Percentiles rank a stretch among this genome's conserved stretches.
Conservation (phyloP, 2,113 vertebrate genomes). For the Tachycineta bicolor region DNA sequence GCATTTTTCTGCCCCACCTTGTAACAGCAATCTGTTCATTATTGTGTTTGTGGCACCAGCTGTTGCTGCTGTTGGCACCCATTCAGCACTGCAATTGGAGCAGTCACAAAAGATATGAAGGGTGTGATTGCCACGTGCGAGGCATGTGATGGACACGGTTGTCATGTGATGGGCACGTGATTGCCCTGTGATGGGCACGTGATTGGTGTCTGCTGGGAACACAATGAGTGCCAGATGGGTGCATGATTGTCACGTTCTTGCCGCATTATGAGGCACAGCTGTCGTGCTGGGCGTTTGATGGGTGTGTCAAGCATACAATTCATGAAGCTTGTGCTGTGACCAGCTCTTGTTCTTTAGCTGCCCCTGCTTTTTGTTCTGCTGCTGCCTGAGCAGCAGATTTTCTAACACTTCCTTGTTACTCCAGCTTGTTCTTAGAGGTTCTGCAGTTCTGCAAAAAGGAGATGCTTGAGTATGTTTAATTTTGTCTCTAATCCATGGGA, state of each 20-base stretch:
- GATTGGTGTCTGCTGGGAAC: rapidly evolving
- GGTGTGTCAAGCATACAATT: rapidly evolving
- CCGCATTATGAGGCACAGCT: rapidly evolving
- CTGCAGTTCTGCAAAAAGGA: neutral
- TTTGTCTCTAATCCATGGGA: neutral
- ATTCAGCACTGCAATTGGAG: rapidly evolving
- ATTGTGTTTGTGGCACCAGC: neutral
- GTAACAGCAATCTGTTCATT: neutral
- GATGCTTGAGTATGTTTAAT: neutral
- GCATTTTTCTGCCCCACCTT: neutral
- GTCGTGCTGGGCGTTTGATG: rapidly evolving
- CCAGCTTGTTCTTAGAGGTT: neutral
- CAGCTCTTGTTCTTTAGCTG: neutral
- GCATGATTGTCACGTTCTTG: rapidly evolving
- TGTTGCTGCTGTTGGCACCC: neutral
- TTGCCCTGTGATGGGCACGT: rapidly evolving
- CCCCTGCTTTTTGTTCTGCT: neutral
- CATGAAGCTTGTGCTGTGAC: neutral
- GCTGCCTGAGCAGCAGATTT: neutral
- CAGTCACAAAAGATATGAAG: too few relatives aligned
- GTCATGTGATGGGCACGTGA: neutral
- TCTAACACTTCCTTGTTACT: neutral
- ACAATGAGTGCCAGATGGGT: too few relatives aligned
- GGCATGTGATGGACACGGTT: neutral
- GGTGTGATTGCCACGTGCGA: rapidly evolving